Percentiles rank a stretch among this genome's conserved stretches.
phyloP scores from a whole-genome alignment of 1,140 invertebrate genomes.

The Atta colombica region DNA sequence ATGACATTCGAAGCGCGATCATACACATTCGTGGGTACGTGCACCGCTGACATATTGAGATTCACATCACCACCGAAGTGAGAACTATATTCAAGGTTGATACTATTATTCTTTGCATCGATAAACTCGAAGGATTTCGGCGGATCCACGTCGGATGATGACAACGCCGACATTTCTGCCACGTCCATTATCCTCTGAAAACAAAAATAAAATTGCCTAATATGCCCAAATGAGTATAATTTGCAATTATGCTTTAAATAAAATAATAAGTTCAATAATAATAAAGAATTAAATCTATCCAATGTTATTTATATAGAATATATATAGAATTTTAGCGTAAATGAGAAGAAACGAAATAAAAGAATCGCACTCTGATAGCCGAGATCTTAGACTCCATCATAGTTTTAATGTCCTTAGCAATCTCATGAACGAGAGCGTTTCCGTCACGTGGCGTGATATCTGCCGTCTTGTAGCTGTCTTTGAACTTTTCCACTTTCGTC shows the following conservation, averaged over 20 bases:
- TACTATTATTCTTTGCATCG: slow-evolving; percentile 90
- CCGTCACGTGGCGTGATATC: slow-evolving; percentile 91
- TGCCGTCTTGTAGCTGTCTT: slow-evolving; percentile 92
- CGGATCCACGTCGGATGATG: slow-evolving; percentile 87
- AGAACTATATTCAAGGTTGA: slow-evolving; percentile 89
- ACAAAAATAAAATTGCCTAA: slow-evolving; percentile 10
- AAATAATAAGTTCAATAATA: neutral
- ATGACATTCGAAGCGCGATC: slow-evolving; percentile 88
- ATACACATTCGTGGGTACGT: slow-evolving; percentile 98
- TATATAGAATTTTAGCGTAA: neutral
- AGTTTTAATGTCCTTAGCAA: slow-evolving; percentile 92
- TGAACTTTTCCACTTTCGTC: slow-evolving; percentile 90
- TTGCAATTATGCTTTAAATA: neutral
- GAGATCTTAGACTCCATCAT: slow-evolving; percentile 95
- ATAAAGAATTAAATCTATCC: neutral
- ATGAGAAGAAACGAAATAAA: neutral
- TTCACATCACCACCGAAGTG: slow-evolving; percentile 95
- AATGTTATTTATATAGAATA: neutral
- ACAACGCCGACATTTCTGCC: slow-evolving; percentile 91
- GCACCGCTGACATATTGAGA: slow-evolving; percentile 94
- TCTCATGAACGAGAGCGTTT: slow-evolving; percentile 90
- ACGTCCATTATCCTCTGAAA: slow-evolving; percentile 92
- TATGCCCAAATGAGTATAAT: slow-evolving; percentile 12
- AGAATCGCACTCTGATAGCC: slow-evolving; percentile 90
- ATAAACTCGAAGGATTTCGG: slow-evolving; percentile 90